phyloP scores from a whole-genome alignment of 2,113 vertebrate species.

The Mugil cephalus region DNA sequence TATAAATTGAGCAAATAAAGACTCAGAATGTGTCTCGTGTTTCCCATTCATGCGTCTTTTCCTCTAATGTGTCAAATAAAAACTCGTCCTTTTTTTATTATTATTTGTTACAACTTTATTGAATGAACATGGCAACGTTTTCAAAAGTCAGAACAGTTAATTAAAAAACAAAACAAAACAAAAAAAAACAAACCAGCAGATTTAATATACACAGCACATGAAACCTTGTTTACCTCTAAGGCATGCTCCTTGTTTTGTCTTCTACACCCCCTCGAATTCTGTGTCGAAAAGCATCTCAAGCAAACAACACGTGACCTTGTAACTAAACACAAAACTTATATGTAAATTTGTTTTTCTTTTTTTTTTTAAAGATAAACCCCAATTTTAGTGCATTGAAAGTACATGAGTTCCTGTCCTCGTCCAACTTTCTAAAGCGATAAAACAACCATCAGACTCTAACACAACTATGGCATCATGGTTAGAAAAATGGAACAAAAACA shows the following conservation, averaged over 20 bases:
- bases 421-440: constrained; percentile 72
- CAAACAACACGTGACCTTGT: constrained; percentile 59
- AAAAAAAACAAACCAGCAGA: constrained; percentile 52
- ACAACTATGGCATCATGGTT: constrained; percentile 50
- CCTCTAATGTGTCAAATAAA: too few species aligned
- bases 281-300: constrained; percentile 89
- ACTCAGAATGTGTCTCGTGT: background rate
- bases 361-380: constrained; percentile 44
- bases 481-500: too few species aligned
- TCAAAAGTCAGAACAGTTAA: constrained; percentile 65
- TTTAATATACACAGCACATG: constrained; percentile 76
- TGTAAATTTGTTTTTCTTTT: constrained; percentile 5
- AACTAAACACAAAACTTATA: constrained; percentile 57
- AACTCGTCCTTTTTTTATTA: constrained; percentile 59
- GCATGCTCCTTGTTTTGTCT: constrained; percentile 92
- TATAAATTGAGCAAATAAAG: constrained; percentile 24
- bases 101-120: constrained; percentile 83
- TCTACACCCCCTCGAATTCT: constrained; percentile 91
- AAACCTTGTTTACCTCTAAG: constrained; percentile 90
- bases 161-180: constrained; percentile 20
- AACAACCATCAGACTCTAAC: constrained; percentile 59
- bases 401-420: constrained; percentile 79
- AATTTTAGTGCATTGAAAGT: constrained; percentile 56
- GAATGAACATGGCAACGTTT: constrained; percentile 80
- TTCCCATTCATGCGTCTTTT: background rate